A percentile compares a stretch with the other conserved stretches of the same genome.
These are phyloP conservation scores for Sandelia bainsii DNA, from an alignment of 2,797 vertebrate species.

Conservation along the genomic window DNA sequence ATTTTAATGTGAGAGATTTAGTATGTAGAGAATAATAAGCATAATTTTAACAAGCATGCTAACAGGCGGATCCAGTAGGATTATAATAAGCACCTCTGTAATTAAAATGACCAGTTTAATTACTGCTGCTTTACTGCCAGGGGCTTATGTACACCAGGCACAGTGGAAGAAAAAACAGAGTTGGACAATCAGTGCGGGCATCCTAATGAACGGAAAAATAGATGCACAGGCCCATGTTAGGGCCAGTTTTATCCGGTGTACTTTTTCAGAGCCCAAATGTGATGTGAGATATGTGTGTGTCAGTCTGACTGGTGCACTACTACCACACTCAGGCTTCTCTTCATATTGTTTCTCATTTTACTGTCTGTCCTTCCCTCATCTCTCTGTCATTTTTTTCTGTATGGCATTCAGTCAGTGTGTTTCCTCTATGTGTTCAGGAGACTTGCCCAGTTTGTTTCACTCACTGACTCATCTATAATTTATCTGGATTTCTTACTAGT, in stretches of 20 bases:
- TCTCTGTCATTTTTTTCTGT: not conserved
- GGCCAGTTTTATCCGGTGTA: too few species aligned
- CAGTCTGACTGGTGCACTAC: not conserved
- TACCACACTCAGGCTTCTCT: not conserved
- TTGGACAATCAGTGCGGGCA: not conserved
- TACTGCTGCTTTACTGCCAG: conserved; percentile 48
- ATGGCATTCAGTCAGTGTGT: not conserved
- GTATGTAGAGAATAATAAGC: conserved; percentile 19
- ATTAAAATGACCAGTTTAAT: conserved; percentile 65
- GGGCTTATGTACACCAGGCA: conserved; percentile 17
- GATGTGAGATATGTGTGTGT: not conserved
- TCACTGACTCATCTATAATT: not conserved
- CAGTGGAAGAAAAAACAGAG: conserved; percentile 8
- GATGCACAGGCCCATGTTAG: too few species aligned
- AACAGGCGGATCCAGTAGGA: conserved; percentile 44
- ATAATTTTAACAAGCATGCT: conserved; percentile 37
- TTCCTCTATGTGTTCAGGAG: not conserved
- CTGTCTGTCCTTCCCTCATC: not conserved
- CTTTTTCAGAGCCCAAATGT: not conserved
- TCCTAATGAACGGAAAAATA: not conserved
- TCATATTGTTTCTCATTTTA: not conserved
- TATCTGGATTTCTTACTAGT: not conserved
- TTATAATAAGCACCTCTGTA: conserved; percentile 60
- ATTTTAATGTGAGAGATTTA: not conserved
- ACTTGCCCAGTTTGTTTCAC: not conserved